phyloP scores from a whole-genome alignment of 2,113 vertebrate species.

The Nannobrachium achirus region DNA sequence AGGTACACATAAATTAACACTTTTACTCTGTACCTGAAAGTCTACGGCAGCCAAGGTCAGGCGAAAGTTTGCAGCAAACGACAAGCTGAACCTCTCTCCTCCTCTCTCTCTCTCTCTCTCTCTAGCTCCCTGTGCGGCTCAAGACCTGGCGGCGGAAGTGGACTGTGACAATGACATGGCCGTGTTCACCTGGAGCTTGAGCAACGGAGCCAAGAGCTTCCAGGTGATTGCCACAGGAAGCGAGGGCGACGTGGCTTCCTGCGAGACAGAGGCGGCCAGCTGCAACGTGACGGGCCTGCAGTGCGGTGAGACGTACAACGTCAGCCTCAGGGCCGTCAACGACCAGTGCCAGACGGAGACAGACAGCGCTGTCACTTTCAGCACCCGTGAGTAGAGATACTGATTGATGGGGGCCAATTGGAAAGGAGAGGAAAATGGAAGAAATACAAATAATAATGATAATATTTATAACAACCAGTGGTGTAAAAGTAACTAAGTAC shows the following conservation, averaged over 20 bases:
- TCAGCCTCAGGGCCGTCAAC: slow-evolving; percentile 63
- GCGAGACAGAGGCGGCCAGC: slow-evolving; percentile 35
- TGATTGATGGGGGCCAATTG: too few relatives aligned
- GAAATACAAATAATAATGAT: too few relatives aligned
- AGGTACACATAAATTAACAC: too few relatives aligned
- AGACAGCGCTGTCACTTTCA: slow-evolving; percentile 46
- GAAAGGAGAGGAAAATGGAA: too few relatives aligned
- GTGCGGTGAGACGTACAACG: slow-evolving; percentile 75
- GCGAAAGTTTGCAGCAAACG: too few relatives aligned
- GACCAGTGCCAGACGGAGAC: slow-evolving; percentile 52
- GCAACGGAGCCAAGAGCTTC: slow-evolving; percentile 65
- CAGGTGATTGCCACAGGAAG: slow-evolving; percentile 47
- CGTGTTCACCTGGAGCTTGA: slow-evolving; percentile 67
- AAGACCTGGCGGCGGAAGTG: slow-evolving; percentile 29
- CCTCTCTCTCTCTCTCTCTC: too few relatives aligned
- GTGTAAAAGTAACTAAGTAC: too few relatives aligned
- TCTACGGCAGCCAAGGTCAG: too few relatives aligned
- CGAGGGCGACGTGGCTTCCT: slow-evolving; percentile 50
- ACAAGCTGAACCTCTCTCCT: too few relatives aligned
- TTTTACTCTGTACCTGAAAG: too few relatives aligned
- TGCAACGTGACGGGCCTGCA: slow-evolving; percentile 68
- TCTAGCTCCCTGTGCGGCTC: slow-evolving; percentile 75
- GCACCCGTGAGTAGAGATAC: slow-evolving; percentile 80
- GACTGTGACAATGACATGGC: slow-evolving; percentile 68
- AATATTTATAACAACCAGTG: too few relatives aligned